Evolutionary conservation across 2,113 vertebrate genomes (phyloP).

Genomic region (Clarias magur): DNA sequence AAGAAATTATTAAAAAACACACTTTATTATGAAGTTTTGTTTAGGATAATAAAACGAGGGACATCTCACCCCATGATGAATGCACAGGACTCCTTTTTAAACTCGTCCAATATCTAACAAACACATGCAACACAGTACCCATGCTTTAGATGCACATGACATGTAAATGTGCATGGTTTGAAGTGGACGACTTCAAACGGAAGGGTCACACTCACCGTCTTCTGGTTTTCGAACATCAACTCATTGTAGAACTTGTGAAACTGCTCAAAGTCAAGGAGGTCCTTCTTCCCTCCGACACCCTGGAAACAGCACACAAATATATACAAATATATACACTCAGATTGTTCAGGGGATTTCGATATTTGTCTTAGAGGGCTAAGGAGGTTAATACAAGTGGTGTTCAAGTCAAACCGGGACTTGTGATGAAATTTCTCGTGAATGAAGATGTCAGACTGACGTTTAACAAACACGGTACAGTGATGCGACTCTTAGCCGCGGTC

Average conservation of each 20-base stretch:
- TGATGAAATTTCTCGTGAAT: too few relatives aligned
- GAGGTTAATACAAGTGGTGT: too few relatives aligned
- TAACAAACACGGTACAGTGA: too few relatives aligned
- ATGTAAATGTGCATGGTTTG: background rate
- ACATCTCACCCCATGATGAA: conserved; percentile 90
- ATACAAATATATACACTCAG: background rate
- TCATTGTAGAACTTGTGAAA: conserved; percentile 96
- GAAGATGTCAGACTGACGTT: too few relatives aligned
- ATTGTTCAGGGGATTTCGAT: background rate
- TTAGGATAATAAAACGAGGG: background rate
- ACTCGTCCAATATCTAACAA: conserved; percentile 89
- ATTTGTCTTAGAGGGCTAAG: background rate
- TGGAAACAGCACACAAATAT: conserved; percentile 57
- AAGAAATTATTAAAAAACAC: background rate
- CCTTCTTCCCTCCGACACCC: conserved; percentile 86
- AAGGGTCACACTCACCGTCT: conserved; percentile 70
- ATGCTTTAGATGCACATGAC: background rate
- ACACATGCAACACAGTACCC: background rate
- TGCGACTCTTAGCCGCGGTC: too few relatives aligned
- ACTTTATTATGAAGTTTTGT: background rate
- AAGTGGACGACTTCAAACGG: background rate
- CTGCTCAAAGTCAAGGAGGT: conserved; percentile 90
- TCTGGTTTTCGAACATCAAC: conserved; percentile 95
- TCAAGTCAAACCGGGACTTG: too few relatives aligned
- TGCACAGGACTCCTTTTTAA: conserved; percentile 88